Base-by-base conservation (phyloP, 1,140 invertebrate genomes). In the Panagrolaimus sp. region DNA sequence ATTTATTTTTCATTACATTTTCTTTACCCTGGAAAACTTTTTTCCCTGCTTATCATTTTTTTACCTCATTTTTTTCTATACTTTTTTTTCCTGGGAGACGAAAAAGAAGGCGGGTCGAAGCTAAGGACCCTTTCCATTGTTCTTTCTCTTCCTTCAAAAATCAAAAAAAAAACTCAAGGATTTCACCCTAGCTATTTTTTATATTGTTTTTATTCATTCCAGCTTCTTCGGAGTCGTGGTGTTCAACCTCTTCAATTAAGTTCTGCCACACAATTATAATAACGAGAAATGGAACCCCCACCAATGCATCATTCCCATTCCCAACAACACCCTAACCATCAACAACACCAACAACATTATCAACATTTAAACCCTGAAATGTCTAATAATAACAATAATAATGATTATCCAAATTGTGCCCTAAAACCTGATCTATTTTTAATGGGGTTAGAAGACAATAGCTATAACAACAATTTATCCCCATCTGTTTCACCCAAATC, bases 161-260 rank as follows among this genome's bases (percentile, higher is more conserved):
- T n/a, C n/a, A n/a, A n/a, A n/a, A n/a, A n/a, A 38, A 38, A 38
- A 38, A 38, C 2, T 38, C 2, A 38, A 38, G 32, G 32, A 12
- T 68, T 47, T 68, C 67, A 45, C 45, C 55, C 58, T 52, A 43
- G 43, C 44, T 32, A 58, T 21, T 47, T 28, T 45, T 28, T 17
- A 47, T 43, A 64, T 28, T 43, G 12, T 63, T 15, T 58, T 68
- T 55, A 21, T 4, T 38, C 45, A 17, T 63, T 71, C 24, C 71
- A 77, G 76, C 64, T 77, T 45, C 73, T 77, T 32, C 71, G 76
- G 55, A 78, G 76, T 70, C 75, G 76, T 32, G 76, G 76, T 47
- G 76, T 77, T 48, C 65, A 77, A 63, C 76, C 76, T 15, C 65
- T 77, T 24, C 58, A 71, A 6, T 63, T 77, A 46, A 76, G 69